A percentile compares a stretch with the other conserved stretches of the same genome.
phyloP scores from a whole-genome alignment of 1,140 invertebrate species.

The Micrasema longulum region DNA sequence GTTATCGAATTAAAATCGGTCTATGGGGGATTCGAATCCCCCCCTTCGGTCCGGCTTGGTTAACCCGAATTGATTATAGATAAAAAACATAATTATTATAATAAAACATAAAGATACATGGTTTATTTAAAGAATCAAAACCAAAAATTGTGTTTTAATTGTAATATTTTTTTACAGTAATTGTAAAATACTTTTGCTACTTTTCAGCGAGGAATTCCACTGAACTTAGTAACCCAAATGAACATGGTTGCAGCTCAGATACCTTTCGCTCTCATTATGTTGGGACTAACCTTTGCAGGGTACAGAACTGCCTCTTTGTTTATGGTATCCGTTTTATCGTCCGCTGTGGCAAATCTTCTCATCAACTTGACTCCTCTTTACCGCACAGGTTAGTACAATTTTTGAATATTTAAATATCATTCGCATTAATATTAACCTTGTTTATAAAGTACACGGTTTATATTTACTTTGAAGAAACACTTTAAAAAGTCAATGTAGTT shows the following conservation, averaged over 20 bases:
- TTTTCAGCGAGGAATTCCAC: constrained; percentile 40
- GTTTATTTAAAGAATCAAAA: neutral
- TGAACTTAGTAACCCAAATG: constrained; percentile 35
- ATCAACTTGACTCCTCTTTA: constrained; percentile 47
- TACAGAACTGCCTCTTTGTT: constrained; percentile 36
- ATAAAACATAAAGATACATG: neutral
- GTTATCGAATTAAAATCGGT: too few species aligned
- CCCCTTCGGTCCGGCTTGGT: too few species aligned
- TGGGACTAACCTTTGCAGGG: constrained; percentile 33
- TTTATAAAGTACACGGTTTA: too few species aligned
- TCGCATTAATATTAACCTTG: too few species aligned
- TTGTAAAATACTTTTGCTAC: too few species aligned
- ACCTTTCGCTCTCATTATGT: constrained; percentile 36
- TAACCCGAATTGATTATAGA: neutral
- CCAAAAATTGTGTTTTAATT: neutral
- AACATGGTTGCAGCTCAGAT: constrained; percentile 46
- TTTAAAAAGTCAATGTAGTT: too few species aligned
- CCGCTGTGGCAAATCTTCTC: constrained; percentile 40
- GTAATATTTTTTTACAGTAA: neutral
- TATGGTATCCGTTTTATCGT: constrained; percentile 31
- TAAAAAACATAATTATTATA: neutral
- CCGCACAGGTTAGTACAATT: constrained; percentile 42
- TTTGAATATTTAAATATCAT: too few species aligned
- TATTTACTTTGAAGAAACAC: too few species aligned
- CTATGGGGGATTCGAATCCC: too few species aligned